phyloP scores from a whole-genome alignment of 1,140 invertebrate species.

The Samia ricini region DNA sequence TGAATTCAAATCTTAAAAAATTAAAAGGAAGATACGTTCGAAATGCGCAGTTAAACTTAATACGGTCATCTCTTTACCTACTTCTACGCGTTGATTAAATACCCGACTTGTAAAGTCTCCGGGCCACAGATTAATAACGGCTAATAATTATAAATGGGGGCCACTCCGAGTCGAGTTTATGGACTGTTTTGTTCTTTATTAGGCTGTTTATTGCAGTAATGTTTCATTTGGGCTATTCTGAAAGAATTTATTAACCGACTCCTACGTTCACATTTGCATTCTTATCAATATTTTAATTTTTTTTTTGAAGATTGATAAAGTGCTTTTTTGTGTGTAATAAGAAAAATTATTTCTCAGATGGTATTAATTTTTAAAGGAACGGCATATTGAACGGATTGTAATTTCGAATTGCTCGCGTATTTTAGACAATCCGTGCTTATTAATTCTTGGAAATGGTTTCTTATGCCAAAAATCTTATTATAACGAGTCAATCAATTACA shows the following conservation, averaged over 20 bases:
- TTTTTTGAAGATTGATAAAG: not conserved
- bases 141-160: constrained; percentile 15
- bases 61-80: not conserved
- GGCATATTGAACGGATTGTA: not conserved
- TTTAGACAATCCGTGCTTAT: not conserved
- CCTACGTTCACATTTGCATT: not conserved
- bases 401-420: not conserved
- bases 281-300: not conserved
- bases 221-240: constrained; percentile 13
- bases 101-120: not conserved
- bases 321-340: not conserved
- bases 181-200: constrained; percentile 20
- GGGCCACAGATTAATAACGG: constrained; percentile 11
- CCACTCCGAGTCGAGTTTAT: constrained; percentile 17
- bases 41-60: not conserved
- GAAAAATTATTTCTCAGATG: not conserved
- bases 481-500: too few species aligned
- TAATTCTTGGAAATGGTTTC: not conserved
- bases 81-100: constrained; percentile 9
- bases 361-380: not conserved
- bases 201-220: constrained; percentile 18
- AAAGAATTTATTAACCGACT: constrained; percentile 4
- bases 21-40: not conserved
- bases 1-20: too few species aligned
- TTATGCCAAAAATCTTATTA: not conserved